A percentile compares a stretch with the other conserved stretches of the same genome.
These are phyloP conservation scores for Hirtodrosophila alboralis DNA, from an alignment of 2,888 invertebrate genomes.

Conservation along the genomic window DNA sequence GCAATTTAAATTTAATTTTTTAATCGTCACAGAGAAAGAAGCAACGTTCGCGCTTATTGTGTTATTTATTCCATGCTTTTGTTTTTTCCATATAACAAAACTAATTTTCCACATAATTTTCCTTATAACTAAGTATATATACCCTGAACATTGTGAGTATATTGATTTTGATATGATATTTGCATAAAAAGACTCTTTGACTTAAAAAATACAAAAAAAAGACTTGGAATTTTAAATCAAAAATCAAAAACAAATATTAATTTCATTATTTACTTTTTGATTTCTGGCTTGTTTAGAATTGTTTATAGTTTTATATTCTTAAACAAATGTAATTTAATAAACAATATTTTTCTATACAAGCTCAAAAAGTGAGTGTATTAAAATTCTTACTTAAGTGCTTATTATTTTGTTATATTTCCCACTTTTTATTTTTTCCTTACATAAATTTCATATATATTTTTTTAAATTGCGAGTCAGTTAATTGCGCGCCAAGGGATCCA, in stretches of 20 bases:
- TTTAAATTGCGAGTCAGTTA: slow-evolving; percentile 22
- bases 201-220: neutral
- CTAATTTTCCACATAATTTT: slow-evolving; percentile 26
- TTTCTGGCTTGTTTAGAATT: too few relatives aligned
- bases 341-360: too few relatives aligned
- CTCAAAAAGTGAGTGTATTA: slow-evolving; percentile 27
- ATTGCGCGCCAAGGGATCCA: slow-evolving; percentile 17
- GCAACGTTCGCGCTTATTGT: slow-evolving; percentile 16
- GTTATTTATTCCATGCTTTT: slow-evolving; percentile 11
- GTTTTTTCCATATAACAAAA: slow-evolving; percentile 25
- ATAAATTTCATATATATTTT: slow-evolving; percentile 25
- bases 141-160: neutral
- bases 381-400: too few relatives aligned
- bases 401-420: neutral
- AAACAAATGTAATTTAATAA: too few relatives aligned
- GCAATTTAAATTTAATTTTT: slow-evolving; percentile 55
- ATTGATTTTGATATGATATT: too few relatives aligned
- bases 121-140: neutral
- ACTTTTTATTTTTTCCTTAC: slow-evolving; percentile 5
- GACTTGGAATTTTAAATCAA: neutral
- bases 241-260: slow-evolving; percentile 19
- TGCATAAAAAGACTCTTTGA: too few relatives aligned
- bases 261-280: too few relatives aligned
- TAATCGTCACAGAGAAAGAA: slow-evolving; percentile 44
- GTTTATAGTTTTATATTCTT: too few relatives aligned